Evolutionary conservation across 35 echinoderm and acorn worm species (phyloP).

Genomic region (Hemicentrotus pulcherrimus): DNA sequence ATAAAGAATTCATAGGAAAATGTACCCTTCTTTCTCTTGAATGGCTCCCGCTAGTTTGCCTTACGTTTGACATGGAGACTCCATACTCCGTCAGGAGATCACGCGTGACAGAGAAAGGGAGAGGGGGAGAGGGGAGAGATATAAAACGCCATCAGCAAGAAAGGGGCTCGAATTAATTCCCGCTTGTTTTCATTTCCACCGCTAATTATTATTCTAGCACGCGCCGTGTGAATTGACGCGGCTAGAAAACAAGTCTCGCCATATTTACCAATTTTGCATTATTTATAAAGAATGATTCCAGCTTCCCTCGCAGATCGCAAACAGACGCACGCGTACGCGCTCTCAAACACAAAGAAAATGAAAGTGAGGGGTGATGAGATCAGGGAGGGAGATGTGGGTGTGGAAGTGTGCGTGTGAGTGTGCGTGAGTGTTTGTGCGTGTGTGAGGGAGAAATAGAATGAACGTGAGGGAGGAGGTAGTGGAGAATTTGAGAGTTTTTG

Average conservation of each 20-base stretch:
- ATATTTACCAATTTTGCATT: conserved; percentile 50
- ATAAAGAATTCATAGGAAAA: background rate
- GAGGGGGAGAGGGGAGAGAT: background rate
- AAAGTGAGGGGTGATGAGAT: background rate
- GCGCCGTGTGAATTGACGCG: conserved; percentile 48
- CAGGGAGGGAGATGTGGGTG: no score
- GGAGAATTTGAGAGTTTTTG: background rate
- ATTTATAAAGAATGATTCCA: conserved; percentile 1
- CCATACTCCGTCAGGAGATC: background rate
- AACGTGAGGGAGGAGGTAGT: no score
- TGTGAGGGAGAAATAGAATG: no score
- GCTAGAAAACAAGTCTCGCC: conserved; percentile 42
- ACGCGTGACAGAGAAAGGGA: background rate
- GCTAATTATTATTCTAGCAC: conserved; percentile 52
- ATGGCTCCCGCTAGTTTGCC: background rate
- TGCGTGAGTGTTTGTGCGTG: no score
- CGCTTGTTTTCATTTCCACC: conserved; percentile 21
- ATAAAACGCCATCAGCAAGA: background rate
- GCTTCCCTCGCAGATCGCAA: background rate
- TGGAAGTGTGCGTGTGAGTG: no score
- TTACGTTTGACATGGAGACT: background rate
- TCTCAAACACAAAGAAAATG: background rate
- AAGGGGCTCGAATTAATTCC: background rate
- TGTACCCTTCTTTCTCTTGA: background rate
- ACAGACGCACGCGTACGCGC: background rate